Evolutionary conservation across 2,113 vertebrate genomes (phyloP).

Genomic region (Menura novaehollandiae): DNA sequence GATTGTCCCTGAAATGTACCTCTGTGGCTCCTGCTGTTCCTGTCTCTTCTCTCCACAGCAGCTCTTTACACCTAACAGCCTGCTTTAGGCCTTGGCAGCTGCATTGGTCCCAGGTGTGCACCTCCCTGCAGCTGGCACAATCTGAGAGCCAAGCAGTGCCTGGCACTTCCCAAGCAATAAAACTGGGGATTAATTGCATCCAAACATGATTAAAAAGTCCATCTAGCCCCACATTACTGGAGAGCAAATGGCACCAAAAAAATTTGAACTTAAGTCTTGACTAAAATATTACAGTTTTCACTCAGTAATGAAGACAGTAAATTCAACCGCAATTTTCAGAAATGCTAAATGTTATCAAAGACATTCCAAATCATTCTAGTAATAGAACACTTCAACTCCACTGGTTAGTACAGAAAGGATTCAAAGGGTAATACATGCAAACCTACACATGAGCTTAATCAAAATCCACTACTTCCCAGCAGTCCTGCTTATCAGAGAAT

Average conservation of each 20-base stretch:
- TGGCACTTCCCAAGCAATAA: not conserved
- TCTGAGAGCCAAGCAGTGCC: rapidly evolving
- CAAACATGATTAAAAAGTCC: not conserved
- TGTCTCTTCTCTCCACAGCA: not conserved
- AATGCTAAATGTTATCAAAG: not conserved
- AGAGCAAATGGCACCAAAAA: not conserved
- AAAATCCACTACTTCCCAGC: not conserved
- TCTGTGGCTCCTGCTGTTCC: not conserved
- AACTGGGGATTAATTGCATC: not conserved
- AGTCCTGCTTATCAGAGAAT: not conserved
- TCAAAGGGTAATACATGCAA: not conserved
- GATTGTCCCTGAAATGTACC: not conserved
- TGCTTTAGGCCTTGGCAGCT: not conserved
- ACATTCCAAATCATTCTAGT: not conserved
- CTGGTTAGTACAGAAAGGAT: not conserved
- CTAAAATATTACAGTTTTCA: not conserved
- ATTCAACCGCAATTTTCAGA: not conserved
- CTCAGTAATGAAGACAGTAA: not conserved
- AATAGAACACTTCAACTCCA: not conserved
- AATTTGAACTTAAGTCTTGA: not conserved
- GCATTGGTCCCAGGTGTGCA: not conserved
- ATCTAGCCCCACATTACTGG: not conserved
- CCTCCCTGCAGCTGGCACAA: not conserved
- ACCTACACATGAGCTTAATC: not conserved
- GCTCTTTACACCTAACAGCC: not conserved